Evolutionary conservation across 2,113 vertebrate species (phyloP).

Genomic region (Pterocles burchelli): DNA sequence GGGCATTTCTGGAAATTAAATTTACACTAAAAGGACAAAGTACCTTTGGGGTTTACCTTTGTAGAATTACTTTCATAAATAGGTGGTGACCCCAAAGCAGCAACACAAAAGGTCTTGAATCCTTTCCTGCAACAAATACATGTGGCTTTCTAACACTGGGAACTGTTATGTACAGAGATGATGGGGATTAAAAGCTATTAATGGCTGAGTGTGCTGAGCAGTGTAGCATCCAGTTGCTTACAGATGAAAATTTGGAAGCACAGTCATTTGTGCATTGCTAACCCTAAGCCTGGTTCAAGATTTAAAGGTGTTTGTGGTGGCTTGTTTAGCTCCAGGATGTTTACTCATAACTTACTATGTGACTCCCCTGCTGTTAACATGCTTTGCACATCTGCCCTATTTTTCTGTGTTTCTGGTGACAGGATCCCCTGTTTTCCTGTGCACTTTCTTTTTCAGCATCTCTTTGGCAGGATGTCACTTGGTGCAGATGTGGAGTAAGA

Average conservation of each 20-base stretch:
- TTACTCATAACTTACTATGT: neutral
- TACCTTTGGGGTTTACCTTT: neutral
- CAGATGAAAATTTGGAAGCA: neutral
- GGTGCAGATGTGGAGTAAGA: neutral
- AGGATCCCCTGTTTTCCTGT: neutral
- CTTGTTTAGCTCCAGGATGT: neutral
- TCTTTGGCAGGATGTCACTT: neutral
- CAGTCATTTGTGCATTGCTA: neutral
- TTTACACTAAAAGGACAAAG: neutral
- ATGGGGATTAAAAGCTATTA: neutral
- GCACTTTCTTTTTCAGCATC: neutral
- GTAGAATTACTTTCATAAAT: neutral
- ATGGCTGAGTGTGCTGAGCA: neutral
- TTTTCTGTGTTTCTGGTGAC: neutral
- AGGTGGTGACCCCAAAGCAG: neutral
- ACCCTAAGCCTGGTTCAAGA: neutral
- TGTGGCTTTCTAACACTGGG: neutral
- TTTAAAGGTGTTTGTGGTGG: neutral
- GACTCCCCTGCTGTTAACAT: neutral
- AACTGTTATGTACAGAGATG: neutral
- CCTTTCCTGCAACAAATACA: too few relatives aligned
- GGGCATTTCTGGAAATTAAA: neutral
- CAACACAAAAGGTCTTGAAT: neutral
- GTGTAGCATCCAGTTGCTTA: neutral
- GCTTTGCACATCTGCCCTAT: neutral